A percentile compares a stretch with the other conserved stretches of the same genome.
These are phyloP conservation scores for Caenorhabditis zanzibari DNA, from an alignment of 2,888 invertebrate genomes.

Conservation along the genomic window DNA sequence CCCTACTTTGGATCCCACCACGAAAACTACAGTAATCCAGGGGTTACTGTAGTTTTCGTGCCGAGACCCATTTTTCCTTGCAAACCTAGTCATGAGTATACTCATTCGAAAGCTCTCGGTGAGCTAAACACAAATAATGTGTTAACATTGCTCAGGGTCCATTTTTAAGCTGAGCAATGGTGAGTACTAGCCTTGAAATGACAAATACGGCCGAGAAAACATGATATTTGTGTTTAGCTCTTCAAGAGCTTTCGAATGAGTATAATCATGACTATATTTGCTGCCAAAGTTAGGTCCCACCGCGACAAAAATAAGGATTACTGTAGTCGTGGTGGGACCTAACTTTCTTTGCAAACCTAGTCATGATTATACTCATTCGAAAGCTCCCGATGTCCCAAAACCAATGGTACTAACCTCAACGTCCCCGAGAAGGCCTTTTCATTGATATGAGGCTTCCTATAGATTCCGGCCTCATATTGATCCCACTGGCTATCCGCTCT, in stretches of 20 bases:
- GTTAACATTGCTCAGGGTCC: no score
- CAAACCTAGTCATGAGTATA: not conserved
- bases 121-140: no score
- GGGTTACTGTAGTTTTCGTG: conserved; percentile 15
- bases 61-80: no score
- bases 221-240: no score
- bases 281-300: not conserved
- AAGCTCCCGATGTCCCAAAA: conserved; percentile 9
- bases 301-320: not conserved
- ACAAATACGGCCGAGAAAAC: no score
- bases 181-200: no score
- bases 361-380: not conserved
- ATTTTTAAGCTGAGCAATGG: no score
- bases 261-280: no score
- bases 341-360: not conserved
- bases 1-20: not conserved
- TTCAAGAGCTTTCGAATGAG: not conserved
- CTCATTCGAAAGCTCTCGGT: not conserved
- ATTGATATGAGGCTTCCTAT: conserved; percentile 79
- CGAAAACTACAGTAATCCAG: not conserved
- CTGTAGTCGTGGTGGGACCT: no score
- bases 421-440: conserved; percentile 78
- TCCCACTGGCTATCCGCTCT: conserved; percentile 71
- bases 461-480: conserved; percentile 81
- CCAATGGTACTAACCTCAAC: conserved; percentile 49